Evolutionary conservation across 2,113 vertebrate species (phyloP).

Genomic region (Nerophis lumbriciformis): DNA sequence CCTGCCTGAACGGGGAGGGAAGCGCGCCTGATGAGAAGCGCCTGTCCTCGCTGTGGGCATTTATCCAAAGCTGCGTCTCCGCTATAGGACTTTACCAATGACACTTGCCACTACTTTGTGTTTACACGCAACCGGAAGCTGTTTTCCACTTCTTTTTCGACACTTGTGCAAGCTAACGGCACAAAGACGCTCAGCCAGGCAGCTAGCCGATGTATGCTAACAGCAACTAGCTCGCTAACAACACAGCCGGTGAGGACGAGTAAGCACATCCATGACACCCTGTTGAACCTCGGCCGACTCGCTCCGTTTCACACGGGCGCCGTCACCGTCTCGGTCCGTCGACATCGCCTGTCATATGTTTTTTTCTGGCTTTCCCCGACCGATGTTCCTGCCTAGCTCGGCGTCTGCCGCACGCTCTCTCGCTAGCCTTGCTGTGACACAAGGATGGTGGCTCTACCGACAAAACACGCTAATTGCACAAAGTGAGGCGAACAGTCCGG

Average conservation of each 20-base stretch:
- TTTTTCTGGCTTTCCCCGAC: neutral
- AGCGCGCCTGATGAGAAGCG: slow-evolving; percentile 43
- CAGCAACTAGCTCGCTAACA: slow-evolving; percentile 48
- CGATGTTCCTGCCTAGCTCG: too few relatives aligned
- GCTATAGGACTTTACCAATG: neutral
- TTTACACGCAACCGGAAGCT: neutral
- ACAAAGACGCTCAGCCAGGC: slow-evolving; percentile 51
- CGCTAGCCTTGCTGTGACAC: slow-evolving; percentile 24
- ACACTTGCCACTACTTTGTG: neutral
- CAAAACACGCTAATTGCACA: slow-evolving; percentile 36
- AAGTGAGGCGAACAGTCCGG: slow-evolving; percentile 27
- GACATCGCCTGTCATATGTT: slow-evolving; percentile 3
- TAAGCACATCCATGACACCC: slow-evolving; percentile 19
- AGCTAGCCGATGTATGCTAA: slow-evolving; percentile 44
- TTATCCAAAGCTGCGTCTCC: slow-evolving; percentile 1
- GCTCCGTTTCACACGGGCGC: neutral
- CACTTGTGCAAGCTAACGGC: slow-evolving; percentile 19
- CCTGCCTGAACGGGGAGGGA: slow-evolving; percentile 49
- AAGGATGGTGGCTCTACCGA: slow-evolving; percentile 32
- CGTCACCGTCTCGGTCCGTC: neutral
- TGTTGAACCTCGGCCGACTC: slow-evolving; percentile 36
- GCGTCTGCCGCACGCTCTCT: neutral
- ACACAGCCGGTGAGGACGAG: slow-evolving; percentile 47
- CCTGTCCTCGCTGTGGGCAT: slow-evolving; percentile 12
- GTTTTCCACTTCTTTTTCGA: slow-evolving; percentile 11